Conservation (phyloP, 1,140 invertebrate species). For the Pseudachorutes palmiensis region DNA sequence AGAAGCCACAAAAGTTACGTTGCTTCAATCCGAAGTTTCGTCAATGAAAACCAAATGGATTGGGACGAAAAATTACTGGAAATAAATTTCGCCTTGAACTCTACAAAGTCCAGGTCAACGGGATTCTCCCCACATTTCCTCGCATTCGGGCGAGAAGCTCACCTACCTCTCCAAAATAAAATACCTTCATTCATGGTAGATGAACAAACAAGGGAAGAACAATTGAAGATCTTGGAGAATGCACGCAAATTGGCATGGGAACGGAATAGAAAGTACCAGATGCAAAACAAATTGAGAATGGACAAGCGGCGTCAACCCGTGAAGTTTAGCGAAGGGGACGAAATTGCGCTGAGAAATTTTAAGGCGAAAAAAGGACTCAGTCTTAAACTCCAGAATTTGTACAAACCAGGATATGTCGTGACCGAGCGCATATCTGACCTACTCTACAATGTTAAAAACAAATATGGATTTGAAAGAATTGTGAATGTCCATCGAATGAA, state of each 20-base stretch:
- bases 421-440: background rate
- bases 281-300: background rate
- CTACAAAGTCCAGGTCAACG: background rate
- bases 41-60: constrained; percentile 3
- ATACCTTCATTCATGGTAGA: background rate
- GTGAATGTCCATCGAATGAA: background rate
- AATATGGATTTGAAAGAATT: background rate
- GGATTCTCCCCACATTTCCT: background rate
- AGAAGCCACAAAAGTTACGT: background rate
- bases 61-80: constrained; percentile 9
- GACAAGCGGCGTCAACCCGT: background rate
- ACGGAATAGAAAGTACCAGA: background rate
- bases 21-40: background rate
- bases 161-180: constrained; percentile 12
- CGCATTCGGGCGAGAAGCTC: constrained; percentile 4
- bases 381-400: background rate
- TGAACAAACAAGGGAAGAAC: background rate
- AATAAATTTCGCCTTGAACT: constrained; percentile 15
- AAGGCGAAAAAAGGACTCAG: background rate
- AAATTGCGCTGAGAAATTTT: background rate
- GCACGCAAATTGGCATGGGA: background rate
- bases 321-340: background rate
- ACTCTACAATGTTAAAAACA: background rate
- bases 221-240: background rate
- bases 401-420: background rate